Evolutionary conservation across 1,140 invertebrate species (phyloP).

Genomic region (Melanaphis sacchari): DNA sequence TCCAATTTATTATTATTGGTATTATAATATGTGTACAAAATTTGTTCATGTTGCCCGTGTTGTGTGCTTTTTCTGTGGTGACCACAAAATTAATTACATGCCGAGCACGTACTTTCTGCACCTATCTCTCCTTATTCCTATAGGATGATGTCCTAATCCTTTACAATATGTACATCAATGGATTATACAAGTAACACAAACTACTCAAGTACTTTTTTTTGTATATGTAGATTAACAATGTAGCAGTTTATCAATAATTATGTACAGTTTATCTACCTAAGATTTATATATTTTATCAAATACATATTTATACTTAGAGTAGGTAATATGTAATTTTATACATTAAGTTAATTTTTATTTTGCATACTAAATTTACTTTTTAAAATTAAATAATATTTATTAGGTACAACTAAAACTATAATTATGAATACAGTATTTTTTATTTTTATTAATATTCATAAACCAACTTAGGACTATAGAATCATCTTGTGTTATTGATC

Average conservation of each 20-base stretch:
- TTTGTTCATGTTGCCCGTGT: slow-evolving; percentile 50
- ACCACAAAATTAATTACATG: slow-evolving; percentile 51
- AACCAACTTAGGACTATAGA: neutral
- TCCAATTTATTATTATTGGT: slow-evolving; percentile 52
- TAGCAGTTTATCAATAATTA: slow-evolving; percentile 30
- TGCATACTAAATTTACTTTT: neutral
- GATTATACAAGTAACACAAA: slow-evolving; percentile 51
- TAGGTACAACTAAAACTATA: neutral
- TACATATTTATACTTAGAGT: neutral
- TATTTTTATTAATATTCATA: neutral
- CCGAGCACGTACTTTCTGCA: slow-evolving; percentile 53
- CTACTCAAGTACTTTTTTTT: neutral
- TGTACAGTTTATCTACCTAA: neutral
- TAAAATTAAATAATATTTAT: neutral
- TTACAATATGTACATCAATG: slow-evolving; percentile 27
- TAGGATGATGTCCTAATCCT: neutral
- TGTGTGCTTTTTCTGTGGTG: slow-evolving; percentile 55
- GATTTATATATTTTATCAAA: neutral
- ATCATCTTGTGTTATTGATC: neutral
- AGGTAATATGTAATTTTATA: neutral
- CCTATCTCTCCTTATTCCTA: slow-evolving; percentile 48
- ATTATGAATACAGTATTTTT: neutral
- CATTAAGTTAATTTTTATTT: neutral
- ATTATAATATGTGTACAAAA: slow-evolving; percentile 52
- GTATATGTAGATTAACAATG: slow-evolving; percentile 30